A percentile compares a stretch with the other conserved stretches of the same genome.
Evolutionary conservation across 2,888 invertebrate species (phyloP).

Genomic region (Vesta saturnalis): DNA sequence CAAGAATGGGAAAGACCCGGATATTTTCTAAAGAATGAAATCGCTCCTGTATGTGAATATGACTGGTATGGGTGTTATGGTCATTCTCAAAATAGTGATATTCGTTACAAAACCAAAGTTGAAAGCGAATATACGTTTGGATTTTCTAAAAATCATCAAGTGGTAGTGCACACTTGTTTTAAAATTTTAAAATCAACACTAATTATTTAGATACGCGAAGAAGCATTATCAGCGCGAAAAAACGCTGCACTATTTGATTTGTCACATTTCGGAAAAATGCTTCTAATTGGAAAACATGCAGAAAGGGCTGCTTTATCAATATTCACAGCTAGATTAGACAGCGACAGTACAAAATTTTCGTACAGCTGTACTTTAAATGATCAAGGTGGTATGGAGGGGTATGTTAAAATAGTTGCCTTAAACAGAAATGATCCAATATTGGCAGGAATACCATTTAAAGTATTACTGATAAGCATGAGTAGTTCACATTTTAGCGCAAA

Average conservation of each 20-base stretch:
- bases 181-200: not conserved
- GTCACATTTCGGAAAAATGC: conserved; percentile 91
- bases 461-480: conserved; percentile 51
- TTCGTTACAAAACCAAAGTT: conserved; percentile 74
- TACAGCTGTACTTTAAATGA: conserved; percentile 86
- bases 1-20: conserved; percentile 92
- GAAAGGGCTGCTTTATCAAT: conserved; percentile 84
- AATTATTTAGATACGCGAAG: conserved; percentile 75
- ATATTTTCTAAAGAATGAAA: conserved; percentile 72
- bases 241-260: conserved; percentile 85
- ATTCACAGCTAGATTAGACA: conserved; percentile 78
- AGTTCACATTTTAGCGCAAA: not conserved
- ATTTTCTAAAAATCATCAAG: conserved; percentile 81
- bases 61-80: conserved; percentile 90
- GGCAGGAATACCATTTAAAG: conserved; percentile 74
- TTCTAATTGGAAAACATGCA: conserved; percentile 85
- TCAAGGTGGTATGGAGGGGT: conserved; percentile 85
- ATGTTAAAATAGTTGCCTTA: conserved; percentile 78
- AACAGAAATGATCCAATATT: conserved; percentile 69
- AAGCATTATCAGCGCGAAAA: conserved; percentile 81
- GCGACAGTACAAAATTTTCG: conserved; percentile 68
- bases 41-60: conserved; percentile 74
- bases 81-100: conserved; percentile 70
- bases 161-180: conserved; percentile 65
- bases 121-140: conserved; percentile 82